Base-by-base conservation (phyloP, 2,797 vertebrate species). In the Melanotaenia parkinsoni region DNA sequence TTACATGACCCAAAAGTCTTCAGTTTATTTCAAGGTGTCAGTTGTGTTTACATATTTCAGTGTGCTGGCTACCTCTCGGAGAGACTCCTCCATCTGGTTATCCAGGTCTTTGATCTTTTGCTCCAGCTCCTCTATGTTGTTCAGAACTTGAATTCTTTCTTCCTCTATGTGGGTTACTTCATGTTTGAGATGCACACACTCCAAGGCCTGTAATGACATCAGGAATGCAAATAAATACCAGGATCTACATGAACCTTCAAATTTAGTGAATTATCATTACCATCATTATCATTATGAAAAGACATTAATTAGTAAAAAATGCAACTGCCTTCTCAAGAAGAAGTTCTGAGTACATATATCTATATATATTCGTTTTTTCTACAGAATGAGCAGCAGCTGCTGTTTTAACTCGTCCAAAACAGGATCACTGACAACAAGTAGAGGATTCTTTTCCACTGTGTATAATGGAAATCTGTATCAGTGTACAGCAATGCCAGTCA, bases 21-120 rank as follows among this genome's bases (percentile, higher is more conserved):
- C 28, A 56, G 60, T 60, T 40, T 22, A 60, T 73, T 26, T 65
- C 9, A 60, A 26, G 22, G 14, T 58, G 61, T 62, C 62, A 10
- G 38, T 32, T 58, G 4, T 62, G 57, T 63, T 64, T 43, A 11
- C 16, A 43, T 11, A 14, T 16, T 63, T 63, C 4, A 20, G 20
- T 58, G 20, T 40, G 67, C 11, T 0, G 1, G 58, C 5, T 74
- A 98, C 97, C 96, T 98, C 97, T 92, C 96, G 93, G 16, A 96
- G 94, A 35, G 97, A 98, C 87, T 99, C 97, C 79, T 98, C 97
- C 96, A 98, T 96, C 93, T 98, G 97, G 90, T 97, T 98, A 89
- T 97, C 96, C 91, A 99, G 89, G 81, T 99, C 97, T 93, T 98
- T 98, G 93, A 98, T 96, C 92, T 98, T 98, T 93, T 98, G 96